Percentiles rank a stretch among this genome's conserved stretches.
Evolutionary conservation across 37 sponge, comb jelly and placozoan genomes (phyloP).

Genomic region (Theonella swinhoei): DNA sequence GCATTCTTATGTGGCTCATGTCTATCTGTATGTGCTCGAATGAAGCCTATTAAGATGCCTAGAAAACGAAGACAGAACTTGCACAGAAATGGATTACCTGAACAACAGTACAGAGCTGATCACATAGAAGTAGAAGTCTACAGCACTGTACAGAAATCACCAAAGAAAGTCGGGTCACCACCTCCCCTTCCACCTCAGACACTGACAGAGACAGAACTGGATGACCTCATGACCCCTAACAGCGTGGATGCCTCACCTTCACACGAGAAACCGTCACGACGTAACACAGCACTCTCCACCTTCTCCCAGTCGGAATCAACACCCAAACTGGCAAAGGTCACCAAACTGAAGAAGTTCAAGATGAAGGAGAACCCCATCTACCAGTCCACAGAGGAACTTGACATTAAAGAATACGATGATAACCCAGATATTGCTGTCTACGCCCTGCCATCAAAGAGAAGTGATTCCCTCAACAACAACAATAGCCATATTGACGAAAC

Average conservation of each 20-base stretch:
- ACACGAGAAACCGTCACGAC: background rate
- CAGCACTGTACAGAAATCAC: background rate
- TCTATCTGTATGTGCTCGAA: background rate
- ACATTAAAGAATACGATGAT: background rate
- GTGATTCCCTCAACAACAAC: background rate
- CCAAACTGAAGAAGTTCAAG: background rate
- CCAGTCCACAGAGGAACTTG: background rate
- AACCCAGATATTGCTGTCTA: background rate
- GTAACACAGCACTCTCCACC: background rate
- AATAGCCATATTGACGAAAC: background rate
- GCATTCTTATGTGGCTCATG: background rate
- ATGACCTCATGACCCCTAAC: background rate
- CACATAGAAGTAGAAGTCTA: background rate
- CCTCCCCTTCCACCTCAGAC: background rate
- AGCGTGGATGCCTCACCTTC: background rate
- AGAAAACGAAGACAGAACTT: background rate
- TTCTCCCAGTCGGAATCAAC: background rate
- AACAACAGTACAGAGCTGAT: background rate
- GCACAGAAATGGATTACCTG: background rate
- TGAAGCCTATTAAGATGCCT: background rate
- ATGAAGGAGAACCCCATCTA: background rate
- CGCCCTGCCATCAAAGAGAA: background rate
- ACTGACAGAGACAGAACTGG: background rate
- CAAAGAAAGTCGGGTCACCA: background rate
- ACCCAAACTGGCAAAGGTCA: background rate